Conservation (phyloP, 2,888 invertebrate genomes). For the Aleiodes alternator region DNA sequence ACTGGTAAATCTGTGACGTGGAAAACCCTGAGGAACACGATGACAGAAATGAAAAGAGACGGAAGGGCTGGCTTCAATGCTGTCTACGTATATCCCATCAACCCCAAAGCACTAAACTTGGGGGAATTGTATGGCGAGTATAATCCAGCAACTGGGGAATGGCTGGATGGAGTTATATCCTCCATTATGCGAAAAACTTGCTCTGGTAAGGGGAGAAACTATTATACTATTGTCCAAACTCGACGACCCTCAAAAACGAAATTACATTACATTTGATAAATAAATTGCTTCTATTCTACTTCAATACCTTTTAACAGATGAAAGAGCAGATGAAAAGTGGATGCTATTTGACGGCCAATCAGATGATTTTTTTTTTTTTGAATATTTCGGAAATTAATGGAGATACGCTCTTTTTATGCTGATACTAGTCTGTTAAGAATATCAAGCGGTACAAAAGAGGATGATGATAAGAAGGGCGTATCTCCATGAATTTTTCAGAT, state of each 20-base stretch:
- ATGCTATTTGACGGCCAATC: no score
- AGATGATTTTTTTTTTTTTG: no score
- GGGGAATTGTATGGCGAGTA: constrained; percentile 95
- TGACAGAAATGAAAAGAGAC: constrained; percentile 79
- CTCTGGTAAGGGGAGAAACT: constrained; percentile 76
- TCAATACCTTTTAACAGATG: no score
- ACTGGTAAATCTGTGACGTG: constrained; percentile 91
- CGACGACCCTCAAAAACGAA: constrained; percentile 7
- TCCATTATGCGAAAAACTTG: constrained; percentile 87
- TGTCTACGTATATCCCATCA: constrained; percentile 84
- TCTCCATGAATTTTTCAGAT: no score
- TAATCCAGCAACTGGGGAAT: constrained; percentile 91
- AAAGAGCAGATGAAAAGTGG: no score
- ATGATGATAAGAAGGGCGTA: no score
- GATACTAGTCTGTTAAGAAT: no score
- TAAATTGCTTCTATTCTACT: constrained; percentile 37
- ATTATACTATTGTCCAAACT: constrained; percentile 7
- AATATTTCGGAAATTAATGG: no score
- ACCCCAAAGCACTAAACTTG: constrained; percentile 91
- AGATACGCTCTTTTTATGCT: no score
- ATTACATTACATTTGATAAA: constrained; percentile 33
- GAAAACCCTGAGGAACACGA: constrained; percentile 84
- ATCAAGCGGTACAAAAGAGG: no score
- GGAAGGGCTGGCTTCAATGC: constrained; percentile 79
- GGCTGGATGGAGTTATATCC: constrained; percentile 90